These are phyloP conservation scores for Sarcophaga carnaria DNA, from an alignment of 2,888 invertebrate genomes.

Conservation along the genomic window DNA sequence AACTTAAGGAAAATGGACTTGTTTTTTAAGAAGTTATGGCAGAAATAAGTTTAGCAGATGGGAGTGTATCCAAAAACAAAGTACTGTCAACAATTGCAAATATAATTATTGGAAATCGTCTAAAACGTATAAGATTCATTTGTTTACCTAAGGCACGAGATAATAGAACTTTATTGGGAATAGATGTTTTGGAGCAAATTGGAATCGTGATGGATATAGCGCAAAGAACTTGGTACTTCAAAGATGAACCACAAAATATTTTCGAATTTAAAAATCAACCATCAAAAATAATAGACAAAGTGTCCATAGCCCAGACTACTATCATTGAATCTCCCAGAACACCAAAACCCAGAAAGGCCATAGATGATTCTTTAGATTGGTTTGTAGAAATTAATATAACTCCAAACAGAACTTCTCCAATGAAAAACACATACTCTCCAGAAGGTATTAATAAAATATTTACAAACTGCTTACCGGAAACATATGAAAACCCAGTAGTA, in stretches of 20 bases:
- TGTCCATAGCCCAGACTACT: not conserved
- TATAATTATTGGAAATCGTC: constrained; percentile 53
- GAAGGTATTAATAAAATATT: not conserved
- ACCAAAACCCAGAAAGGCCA: not conserved
- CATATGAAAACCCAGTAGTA: not conserved
- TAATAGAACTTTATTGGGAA: constrained; percentile 46
- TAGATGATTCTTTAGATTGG: no score
- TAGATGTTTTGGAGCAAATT: constrained; percentile 46
- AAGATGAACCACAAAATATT: constrained; percentile 61
- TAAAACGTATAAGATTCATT: constrained; percentile 68
- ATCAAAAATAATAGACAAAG: not conserved
- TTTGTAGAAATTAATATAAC: no score
- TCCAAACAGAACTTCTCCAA: not conserved
- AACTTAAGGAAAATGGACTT: constrained; percentile 45
- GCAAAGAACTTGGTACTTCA: constrained; percentile 3
- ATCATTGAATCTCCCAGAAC: not conserved
- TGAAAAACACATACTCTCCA: not conserved
- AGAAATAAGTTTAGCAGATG: constrained; percentile 64
- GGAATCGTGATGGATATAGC: constrained; percentile 53
- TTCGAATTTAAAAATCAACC: constrained; percentile 33
- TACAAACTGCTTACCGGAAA: constrained; percentile 1
- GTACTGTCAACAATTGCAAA: no score
- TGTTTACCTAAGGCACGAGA: constrained; percentile 47
- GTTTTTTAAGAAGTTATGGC: constrained; percentile 52
- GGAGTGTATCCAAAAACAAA: constrained; percentile 19